Evolutionary conservation across 2,113 vertebrate genomes (phyloP), one percentile per base, ranked within the genome.

Genomic region (Laterallus jamaicensis): DNA sequence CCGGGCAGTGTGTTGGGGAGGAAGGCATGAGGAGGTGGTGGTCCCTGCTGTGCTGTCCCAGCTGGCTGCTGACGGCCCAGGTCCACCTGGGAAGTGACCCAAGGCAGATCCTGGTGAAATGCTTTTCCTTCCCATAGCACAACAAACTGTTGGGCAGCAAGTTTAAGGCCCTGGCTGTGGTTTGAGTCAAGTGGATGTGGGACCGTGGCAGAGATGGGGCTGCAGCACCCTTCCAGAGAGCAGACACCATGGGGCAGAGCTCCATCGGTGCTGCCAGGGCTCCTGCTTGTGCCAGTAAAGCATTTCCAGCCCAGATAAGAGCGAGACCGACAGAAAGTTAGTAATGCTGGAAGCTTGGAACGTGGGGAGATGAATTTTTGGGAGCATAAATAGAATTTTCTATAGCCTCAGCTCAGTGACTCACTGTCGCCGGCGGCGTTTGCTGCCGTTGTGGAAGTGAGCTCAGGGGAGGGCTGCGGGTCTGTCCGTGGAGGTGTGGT

Each of bases 331-430:
- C 81, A 64, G 21, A 74, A 92, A 95, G 86, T 88, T 88, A 63
- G 37, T 37, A 58, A 70, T 3, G 31, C 62, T 77, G 73, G 69
- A 75, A 95, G 79, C 58, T 58, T 77, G 64, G 39, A 39, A 37
- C 0, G 12, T 60, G 49, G 69, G 54, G 81, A 93, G 56, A 67
- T 82, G 28, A 39, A 94, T 95, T 86, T 35, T 95, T 42, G 77
- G 88, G 54, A 86, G n/a, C 44, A 56, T 40, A 91, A 90, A 86
- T 55, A 76, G 80, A 71, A 82, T 92, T 94, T 86, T 92, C 62
- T 88, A 50, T 92, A 82, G 60, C 49, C 14, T 89, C n/a, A 26
- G 64, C 84, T 90, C 26, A 19, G 75, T 88, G 93, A 82, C 55
- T 96, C 35, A 63, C 82, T 68, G 37, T 86, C 47, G 49, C 63